Evolutionary conservation across 2,888 invertebrate species (phyloP), one percentile per base, ranked within the genome.

Genomic region (Dugesia japonica): DNA sequence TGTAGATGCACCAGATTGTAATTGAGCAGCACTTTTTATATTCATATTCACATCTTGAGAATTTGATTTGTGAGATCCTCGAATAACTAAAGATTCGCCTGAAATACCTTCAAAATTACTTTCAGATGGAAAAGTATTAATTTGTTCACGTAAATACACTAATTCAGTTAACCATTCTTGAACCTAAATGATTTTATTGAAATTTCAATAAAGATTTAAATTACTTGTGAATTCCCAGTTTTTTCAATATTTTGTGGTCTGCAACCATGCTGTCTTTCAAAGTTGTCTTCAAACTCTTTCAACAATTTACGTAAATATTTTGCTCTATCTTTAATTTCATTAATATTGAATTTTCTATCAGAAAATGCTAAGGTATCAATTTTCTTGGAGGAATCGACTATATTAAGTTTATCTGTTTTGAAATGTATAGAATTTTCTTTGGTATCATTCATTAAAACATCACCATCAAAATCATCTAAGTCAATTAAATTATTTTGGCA

Each of bases 141-240:
- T 13, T n/a, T 56, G 4, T 56, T 56, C 56, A 1, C 56, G 56
- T 56, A 56, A 56, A 56, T 56, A 23, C 7, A 56, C 56, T 23
- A 56, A 20, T n/a, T 56, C 56, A 4, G 56, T 56, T 56, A 56
- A 56, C 56, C 56, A 56, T 56, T 56, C 56, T 56, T 56, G 56
- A n/a, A 56, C 56, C 56, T 56, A 56, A n/a, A 56, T 20, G 23
- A 9, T 56, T 9, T 13, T n/a, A 4, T 56, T 56, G 23, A 56
- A 56, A 9, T 56, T 20, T n/a, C n/a, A n/a, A n/a, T n/a, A n/a
- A 7, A 56, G n/a, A 20, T 4, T 23, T 56, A 56, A 56, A 9
- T 20, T 56, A 56, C 56, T 23, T 56, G 56, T 9, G 56, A 56
- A 56, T 56, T 56, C 17, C 56, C 56, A 13, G 56, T 56, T n/a